Conservation (phyloP, 2,888 invertebrate genomes). For the Orchesella flavescens region DNA sequence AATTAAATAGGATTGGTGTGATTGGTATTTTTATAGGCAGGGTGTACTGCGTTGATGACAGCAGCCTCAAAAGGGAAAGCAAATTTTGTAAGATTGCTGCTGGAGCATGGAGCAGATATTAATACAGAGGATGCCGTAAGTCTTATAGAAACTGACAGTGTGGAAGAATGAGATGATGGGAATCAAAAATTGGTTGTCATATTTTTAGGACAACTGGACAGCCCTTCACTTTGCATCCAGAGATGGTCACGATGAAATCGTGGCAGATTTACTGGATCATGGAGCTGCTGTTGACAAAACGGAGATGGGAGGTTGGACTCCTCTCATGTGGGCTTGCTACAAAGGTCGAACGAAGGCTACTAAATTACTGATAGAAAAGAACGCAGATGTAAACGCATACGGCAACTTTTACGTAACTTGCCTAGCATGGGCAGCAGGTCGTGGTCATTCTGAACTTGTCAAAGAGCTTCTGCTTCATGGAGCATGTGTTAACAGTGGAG, state of each 20-base stretch:
- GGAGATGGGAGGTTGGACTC: constrained; percentile 96
- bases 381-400: constrained; percentile 94
- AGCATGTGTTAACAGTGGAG: constrained; percentile 95
- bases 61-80: constrained; percentile 90
- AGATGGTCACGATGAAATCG: constrained; percentile 88
- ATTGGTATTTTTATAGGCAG: constrained; percentile 81
- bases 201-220: constrained; percentile 88
- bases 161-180: no score
- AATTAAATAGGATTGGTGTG: no score
- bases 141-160: no score
- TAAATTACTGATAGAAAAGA: constrained; percentile 84
- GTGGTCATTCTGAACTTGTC: constrained; percentile 91
- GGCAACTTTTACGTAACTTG: constrained; percentile 96
- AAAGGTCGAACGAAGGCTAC: constrained; percentile 85
- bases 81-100: constrained; percentile 87
- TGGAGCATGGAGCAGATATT: constrained; percentile 93
- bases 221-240: constrained; percentile 92
- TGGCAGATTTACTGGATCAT: constrained; percentile 86
- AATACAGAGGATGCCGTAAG: constrained; percentile 87
- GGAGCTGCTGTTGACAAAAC: constrained; percentile 89
- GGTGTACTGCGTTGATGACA: constrained; percentile 93
- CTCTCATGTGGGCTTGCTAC: constrained; percentile 95
- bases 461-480: constrained; percentile 86
- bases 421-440: constrained; percentile 94
- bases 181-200: constrained; percentile 26